Conservation (phyloP, 2,888 invertebrate genomes). For the Panorpa germanica region DNA sequence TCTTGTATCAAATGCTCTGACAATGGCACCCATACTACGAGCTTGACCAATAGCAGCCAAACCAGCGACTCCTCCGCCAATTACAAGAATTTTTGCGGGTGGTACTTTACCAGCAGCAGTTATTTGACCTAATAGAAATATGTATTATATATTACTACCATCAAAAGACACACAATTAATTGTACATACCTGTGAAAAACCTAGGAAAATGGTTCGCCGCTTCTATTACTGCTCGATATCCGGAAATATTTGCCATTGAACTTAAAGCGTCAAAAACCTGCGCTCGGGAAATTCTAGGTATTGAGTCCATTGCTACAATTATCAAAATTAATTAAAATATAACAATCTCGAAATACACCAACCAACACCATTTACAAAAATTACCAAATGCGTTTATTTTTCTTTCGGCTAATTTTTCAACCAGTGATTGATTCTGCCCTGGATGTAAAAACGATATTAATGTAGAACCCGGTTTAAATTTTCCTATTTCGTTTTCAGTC, state of each 20-base stretch:
- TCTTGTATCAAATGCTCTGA: slow-evolving; percentile 73
- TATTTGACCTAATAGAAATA: slow-evolving; percentile 48
- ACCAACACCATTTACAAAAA: slow-evolving; percentile 12
- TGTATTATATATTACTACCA: slow-evolving; percentile 7
- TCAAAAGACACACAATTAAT: slow-evolving; percentile 6
- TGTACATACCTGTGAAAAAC: slow-evolving; percentile 57
- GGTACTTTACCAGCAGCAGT: slow-evolving; percentile 81
- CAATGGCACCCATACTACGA: slow-evolving; percentile 75
- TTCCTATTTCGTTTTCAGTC: slow-evolving; percentile 38
- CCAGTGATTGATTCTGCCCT: slow-evolving; percentile 55
- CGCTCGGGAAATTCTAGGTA: slow-evolving; percentile 73
- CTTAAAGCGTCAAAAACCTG: slow-evolving; percentile 81
- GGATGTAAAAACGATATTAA: slow-evolving; percentile 74
- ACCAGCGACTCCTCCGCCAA: slow-evolving; percentile 83
- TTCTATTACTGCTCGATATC: slow-evolving; percentile 76
- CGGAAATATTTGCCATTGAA: slow-evolving; percentile 82
- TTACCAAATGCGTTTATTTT: slow-evolving; percentile 66
- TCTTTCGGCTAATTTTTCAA: slow-evolving; percentile 46
- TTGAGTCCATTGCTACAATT: slow-evolving; percentile 63
- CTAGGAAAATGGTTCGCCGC: slow-evolving; percentile 79
- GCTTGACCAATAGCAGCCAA: slow-evolving; percentile 73
- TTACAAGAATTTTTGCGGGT: slow-evolving; percentile 70
- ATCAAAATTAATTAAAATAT: slow-evolving; percentile 8
- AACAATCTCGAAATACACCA: slow-evolving; percentile 8
- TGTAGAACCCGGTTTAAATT: slow-evolving; percentile 45